These are phyloP conservation scores for Neotoxoptera formosana DNA, from an alignment of 1,140 invertebrate species.

Conservation along the genomic window DNA sequence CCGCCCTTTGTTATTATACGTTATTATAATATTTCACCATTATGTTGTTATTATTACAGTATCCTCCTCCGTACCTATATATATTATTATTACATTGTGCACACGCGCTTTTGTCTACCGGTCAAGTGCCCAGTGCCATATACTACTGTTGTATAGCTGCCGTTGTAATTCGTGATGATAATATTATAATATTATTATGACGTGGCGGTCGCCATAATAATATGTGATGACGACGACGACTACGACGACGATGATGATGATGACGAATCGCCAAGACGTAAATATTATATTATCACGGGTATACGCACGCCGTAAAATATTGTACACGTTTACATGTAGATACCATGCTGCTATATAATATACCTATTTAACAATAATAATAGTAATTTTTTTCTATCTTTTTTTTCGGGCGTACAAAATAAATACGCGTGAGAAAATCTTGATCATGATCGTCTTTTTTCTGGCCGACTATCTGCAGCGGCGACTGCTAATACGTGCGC, in stretches of 20 bases:
- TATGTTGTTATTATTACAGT: not conserved
- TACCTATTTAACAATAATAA: not conserved
- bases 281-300: too few species aligned
- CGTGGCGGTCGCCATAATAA: slow-evolving; percentile 21
- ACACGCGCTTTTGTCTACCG: slow-evolving; percentile 38
- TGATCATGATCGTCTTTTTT: slow-evolving; percentile 33
- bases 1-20: not conserved
- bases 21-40: not conserved
- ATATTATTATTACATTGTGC: not conserved
- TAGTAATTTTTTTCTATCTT: not conserved
- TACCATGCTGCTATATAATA: not conserved
- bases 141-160: not conserved
- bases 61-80: not conserved
- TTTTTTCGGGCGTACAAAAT: slow-evolving; percentile 17
- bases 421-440: slow-evolving; percentile 54
- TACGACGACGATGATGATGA: not conserved
- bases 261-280: slow-evolving; percentile 5
- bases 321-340: too few species aligned
- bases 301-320: not conserved
- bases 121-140: slow-evolving; percentile 29
- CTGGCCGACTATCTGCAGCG: not conserved
- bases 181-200: not conserved
- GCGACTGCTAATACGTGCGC: not conserved
- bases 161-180: not conserved
- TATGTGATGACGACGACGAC: too few species aligned